Conservation (phyloP, 2,888 invertebrate genomes). For the Hyposoter dolosus region DNA sequence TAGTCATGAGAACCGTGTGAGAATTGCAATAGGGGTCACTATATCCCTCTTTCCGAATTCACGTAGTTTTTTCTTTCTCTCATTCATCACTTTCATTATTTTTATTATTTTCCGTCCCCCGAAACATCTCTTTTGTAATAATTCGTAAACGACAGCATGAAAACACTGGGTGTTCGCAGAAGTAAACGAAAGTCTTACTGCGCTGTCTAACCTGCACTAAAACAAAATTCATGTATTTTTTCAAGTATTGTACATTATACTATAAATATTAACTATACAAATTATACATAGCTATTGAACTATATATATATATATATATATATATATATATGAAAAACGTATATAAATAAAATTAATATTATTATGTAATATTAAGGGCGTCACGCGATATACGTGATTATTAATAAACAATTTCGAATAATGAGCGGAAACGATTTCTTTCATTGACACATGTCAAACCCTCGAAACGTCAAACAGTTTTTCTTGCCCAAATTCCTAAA, state of each 20-base stretch:
- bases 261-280: slow-evolving; percentile 79
- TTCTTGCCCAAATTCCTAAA: not conserved
- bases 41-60: slow-evolving; percentile 31
- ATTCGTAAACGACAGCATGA: slow-evolving; percentile 53
- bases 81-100: not conserved
- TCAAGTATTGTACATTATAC: slow-evolving; percentile 81
- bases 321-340: slow-evolving; percentile 53
- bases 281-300: slow-evolving; percentile 74
- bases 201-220: slow-evolving; percentile 78
- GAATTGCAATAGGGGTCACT: slow-evolving; percentile 51
- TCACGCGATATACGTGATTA: slow-evolving; percentile 74
- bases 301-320: slow-evolving; percentile 67
- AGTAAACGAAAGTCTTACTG: slow-evolving; percentile 66
- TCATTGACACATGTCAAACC: slow-evolving; percentile 52
- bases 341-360: slow-evolving; percentile 70
- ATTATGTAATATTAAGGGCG: slow-evolving; percentile 75
- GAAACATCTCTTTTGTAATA: slow-evolving; percentile 16
- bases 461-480: slow-evolving; percentile 39
- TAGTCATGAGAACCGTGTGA: slow-evolving; percentile 58
- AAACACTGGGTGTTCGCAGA: slow-evolving; percentile 62
- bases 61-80: slow-evolving; percentile 33
- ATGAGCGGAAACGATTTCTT: slow-evolving; percentile 69
- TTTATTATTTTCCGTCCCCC: slow-evolving; percentile 28
- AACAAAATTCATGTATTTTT: slow-evolving; percentile 80
- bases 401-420: slow-evolving; percentile 80